Percentiles rank a stretch among this genome's conserved stretches.
Evolutionary conservation across 2,888 invertebrate genomes (phyloP).

Genomic region (Dioctria linearis): DNA sequence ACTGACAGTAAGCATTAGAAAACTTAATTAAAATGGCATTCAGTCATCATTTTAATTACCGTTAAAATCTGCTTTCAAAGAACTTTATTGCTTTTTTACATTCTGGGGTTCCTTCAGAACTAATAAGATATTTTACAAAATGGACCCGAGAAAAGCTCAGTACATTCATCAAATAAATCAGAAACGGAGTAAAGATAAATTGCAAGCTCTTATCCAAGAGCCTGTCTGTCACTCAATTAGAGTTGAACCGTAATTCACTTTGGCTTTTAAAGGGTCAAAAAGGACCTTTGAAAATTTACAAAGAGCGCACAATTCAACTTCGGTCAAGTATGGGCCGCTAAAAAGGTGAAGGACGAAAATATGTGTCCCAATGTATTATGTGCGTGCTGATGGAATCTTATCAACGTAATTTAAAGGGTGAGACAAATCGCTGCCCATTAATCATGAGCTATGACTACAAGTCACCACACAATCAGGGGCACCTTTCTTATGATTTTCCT

Average conservation of each 20-base stretch:
- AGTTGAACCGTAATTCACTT: slow-evolving; percentile 30
- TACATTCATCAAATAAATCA: slow-evolving; percentile 24
- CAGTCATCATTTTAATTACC: slow-evolving; percentile 12
- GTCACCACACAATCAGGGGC: neutral
- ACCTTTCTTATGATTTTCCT: slow-evolving; percentile 15
- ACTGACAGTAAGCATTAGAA: neutral
- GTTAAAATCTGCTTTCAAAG: neutral
- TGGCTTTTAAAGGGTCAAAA: slow-evolving; percentile 8
- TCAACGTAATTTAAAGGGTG: slow-evolving; percentile 10
- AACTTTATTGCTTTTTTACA: neutral
- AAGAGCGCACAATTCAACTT: slow-evolving; percentile 22
- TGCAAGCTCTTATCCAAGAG: slow-evolving; percentile 23
- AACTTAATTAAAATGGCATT: slow-evolving; percentile 7
- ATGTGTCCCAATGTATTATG: neutral
- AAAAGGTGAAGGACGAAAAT: neutral
- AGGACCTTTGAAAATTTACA: slow-evolving; percentile 17
- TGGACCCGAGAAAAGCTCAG: slow-evolving; percentile 4
- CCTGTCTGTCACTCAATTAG: slow-evolving; percentile 21
- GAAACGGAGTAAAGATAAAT: slow-evolving; percentile 7
- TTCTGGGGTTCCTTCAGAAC: neutral
- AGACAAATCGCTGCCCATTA: slow-evolving; percentile 20
- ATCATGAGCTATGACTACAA: slow-evolving; percentile 24
- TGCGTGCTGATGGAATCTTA: slow-evolving; percentile 20
- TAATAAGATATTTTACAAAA: neutral
- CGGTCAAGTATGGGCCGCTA: neutral